Evolutionary conservation across 2,113 vertebrate genomes (phyloP), one percentile per base, ranked within the genome.

Genomic region (Lynx canadensis): DNA sequence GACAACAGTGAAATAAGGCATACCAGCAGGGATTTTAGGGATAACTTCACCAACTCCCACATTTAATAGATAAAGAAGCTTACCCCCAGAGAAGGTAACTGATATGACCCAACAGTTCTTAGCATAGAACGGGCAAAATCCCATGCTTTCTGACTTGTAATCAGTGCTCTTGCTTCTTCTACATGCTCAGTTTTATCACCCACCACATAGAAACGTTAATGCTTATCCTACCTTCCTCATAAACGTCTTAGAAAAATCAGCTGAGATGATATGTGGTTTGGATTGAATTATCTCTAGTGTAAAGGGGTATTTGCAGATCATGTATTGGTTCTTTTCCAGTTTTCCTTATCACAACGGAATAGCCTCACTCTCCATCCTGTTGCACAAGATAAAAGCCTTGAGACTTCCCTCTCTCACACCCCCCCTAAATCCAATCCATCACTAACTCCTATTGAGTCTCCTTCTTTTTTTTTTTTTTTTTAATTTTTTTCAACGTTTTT

Each of bases 181-280:
- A 57, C 74, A 33, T 15, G 33, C 48, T 60, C 55, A 5, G 63
- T 65, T 80, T 91, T 80, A 36, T 57, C 65, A 50, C 66, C 68
- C 33, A 45, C 41, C 45, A 85, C 71, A 29, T 38, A 36, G 10
- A 48, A 9, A 80, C 25, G 85, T 38, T 65, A 45, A 48, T 65
- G 80, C 27, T 80, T 73, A 68, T 65, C 66, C 36, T 81, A n/a
- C 29, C 41, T 38, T 55, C 36, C 36, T 86, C 33, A 57, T 93
- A 38, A 93, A 82, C 74, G 36, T 48, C 81, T 93, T 48, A 38
- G 86, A 41, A 86, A 91, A 93, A 71, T 68, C 86, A 80, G 19
- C 57, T 73, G 63, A 88, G 83, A 74, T 68, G 41, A 69, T 96
- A 81, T 66, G 14, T 41, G 45, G 31, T 16, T 89, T 66, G 55